Base-by-base conservation (phyloP, 2,113 vertebrate genomes). In the Pungitius pungitius region DNA sequence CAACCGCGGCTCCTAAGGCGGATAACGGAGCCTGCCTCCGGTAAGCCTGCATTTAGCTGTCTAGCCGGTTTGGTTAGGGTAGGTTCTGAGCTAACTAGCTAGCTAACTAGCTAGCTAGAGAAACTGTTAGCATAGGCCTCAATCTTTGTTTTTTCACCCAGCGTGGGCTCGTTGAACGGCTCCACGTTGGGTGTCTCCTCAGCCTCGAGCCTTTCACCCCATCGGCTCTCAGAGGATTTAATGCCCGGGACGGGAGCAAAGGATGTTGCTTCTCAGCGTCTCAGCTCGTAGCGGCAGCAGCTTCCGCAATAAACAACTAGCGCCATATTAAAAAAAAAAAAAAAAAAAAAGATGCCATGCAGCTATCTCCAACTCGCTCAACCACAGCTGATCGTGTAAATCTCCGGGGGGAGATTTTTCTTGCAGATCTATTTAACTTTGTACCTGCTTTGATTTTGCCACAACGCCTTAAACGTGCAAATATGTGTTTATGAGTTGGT, bases 91-190 rank as follows among this genome's bases (percentile, higher is more conserved):
- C 33, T 35, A 35, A 35, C 33, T 76, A 83, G 72, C 75, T 35
- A 35, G 33, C 33, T 35, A 35, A 35, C 33, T 6, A 35, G 33
- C 33, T 4, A 60, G 72, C 37, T 76, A 83, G 4, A 69, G 54
- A 10, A 5, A 62, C 54, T 67, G 78, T 6, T 88, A 87, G 88
- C 85, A 43, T 90, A 93, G 92, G 92, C 93, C 92, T 83, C 89
- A 39, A 70, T 89, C 86, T 91, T 84, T 85, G 88, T 82, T 69
- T 90, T n/a, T 73, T 78, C 61, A 65, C 84, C 75, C 47, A 87
- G 90, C 90, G 55, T 86, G 90, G 78, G 88, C 51, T 74, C 77
- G 65, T 83, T 74, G 87, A 80, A n/a, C 7, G 1, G 75, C 20
- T 63, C 77, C 85, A 85, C 74, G 83, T 76, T 77, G 78, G 66